Conservation (phyloP, 2,888 invertebrate species). For the Lampropteryx suffumata region DNA sequence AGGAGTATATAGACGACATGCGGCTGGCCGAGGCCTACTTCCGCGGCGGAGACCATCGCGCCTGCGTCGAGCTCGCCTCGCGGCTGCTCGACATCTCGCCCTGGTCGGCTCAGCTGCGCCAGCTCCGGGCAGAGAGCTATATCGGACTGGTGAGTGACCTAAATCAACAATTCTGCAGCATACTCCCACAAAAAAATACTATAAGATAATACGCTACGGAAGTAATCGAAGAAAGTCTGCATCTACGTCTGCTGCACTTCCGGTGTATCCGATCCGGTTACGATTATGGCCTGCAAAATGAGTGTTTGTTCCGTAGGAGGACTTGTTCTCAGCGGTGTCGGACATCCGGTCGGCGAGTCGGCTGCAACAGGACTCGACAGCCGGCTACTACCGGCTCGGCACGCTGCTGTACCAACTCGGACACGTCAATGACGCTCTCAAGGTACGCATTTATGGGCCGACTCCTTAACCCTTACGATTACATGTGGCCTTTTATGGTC, state of each 20-base stretch:
- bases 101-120: constrained; percentile 93
- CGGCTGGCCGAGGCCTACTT: constrained; percentile 81
- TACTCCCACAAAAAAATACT: no score
- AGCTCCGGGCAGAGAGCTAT: constrained; percentile 93
- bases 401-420: constrained; percentile 94
- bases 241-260: no score
- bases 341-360: constrained; percentile 96
- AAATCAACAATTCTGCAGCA: no score
- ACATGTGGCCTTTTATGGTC: no score
- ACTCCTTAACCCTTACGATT: no score
- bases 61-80: constrained; percentile 75
- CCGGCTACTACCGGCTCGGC: constrained; percentile 92
- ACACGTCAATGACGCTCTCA: constrained; percentile 94
- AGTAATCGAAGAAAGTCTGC: no score
- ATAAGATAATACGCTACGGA: no score
- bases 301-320: constrained; percentile 75
- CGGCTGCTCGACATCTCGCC: constrained; percentile 93
- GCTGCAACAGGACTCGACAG: constrained; percentile 95
- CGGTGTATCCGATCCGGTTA: no score
- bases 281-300: no score
- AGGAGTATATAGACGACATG: constrained; percentile 85
- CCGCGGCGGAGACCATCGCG: constrained; percentile 77
- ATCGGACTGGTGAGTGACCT: constrained; percentile 80
- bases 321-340: constrained; percentile 92
- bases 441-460: no score